These are phyloP conservation scores for Gasterosteus nipponicus DNA, from an alignment of 2,113 vertebrate species.

Conservation along the genomic window DNA sequence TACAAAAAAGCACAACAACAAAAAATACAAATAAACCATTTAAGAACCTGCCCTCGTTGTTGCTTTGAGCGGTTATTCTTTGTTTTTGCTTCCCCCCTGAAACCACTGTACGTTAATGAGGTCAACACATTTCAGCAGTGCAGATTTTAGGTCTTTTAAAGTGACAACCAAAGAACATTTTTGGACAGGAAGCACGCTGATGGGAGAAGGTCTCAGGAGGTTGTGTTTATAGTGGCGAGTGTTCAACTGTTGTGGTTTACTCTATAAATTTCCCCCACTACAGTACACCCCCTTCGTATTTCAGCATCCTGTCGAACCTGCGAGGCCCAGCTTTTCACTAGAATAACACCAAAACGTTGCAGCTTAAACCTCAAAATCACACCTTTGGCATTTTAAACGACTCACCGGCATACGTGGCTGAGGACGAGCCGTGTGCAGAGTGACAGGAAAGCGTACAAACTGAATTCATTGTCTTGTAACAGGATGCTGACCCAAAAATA, in stretches of 20 bases:
- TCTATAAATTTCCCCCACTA: constrained; percentile 50
- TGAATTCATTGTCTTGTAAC: constrained; percentile 43
- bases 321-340: constrained; percentile 36
- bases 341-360: constrained; percentile 15
- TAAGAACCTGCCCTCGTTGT: not conserved
- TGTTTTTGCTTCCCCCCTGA: not conserved
- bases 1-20: not conserved
- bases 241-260: constrained; percentile 67
- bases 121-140: not conserved
- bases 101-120: not conserved
- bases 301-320: constrained; percentile 67
- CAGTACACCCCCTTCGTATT: constrained; percentile 38
- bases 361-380: constrained; percentile 60
- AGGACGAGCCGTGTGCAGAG: not conserved
- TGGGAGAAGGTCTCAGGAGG: constrained; percentile 25
- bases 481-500: constrained; percentile 52
- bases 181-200: constrained; percentile 60
- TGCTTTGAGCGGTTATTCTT: not conserved
- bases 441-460: constrained; percentile 43
- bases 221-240: constrained; percentile 46
- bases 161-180: constrained; percentile 17
- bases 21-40: not conserved
- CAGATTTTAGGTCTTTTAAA: constrained; percentile 1
- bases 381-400: constrained; percentile 52
- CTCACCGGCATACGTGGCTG: not conserved